Evolutionary conservation across 2,888 invertebrate species (phyloP).

Genomic region (Erebia ligea): DNA sequence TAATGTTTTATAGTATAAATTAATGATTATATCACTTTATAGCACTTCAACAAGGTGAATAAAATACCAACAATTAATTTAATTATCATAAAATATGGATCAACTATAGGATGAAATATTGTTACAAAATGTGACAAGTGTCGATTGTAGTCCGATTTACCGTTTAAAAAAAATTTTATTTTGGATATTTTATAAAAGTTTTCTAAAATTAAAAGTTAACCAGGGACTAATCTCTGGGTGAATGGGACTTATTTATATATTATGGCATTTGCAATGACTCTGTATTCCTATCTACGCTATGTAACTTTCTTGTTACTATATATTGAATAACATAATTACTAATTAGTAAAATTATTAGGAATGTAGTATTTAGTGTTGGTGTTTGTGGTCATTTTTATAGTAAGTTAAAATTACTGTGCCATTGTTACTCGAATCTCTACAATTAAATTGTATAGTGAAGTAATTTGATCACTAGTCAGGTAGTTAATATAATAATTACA

Average conservation of each 20-base stretch:
- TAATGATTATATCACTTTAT: not conserved
- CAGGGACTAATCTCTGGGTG: not conserved
- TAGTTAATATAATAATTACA: not conserved
- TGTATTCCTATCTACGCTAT: constrained; percentile 4
- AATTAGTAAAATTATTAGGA: not conserved
- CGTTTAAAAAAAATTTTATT: not conserved
- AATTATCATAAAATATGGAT: not conserved
- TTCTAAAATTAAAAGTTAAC: not conserved
- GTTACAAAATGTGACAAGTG: not conserved
- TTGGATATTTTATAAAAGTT: not conserved
- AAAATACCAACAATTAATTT: not conserved
- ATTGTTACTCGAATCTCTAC: constrained; percentile 26
- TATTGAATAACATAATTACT: not conserved
- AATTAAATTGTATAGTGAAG: constrained; percentile 20
- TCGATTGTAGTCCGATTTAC: not conserved
- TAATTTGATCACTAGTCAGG: constrained; percentile 23
- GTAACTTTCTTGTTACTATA: constrained; percentile 11
- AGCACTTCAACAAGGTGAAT: constrained; percentile 5
- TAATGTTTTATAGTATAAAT: constrained; percentile 1
- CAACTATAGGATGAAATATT: not conserved
- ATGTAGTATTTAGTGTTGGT: constrained; percentile 19
- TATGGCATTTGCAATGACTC: not conserved
- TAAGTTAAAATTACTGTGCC: constrained; percentile 17
- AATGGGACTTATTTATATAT: not conserved
- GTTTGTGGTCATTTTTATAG: constrained; percentile 16